These are phyloP conservation scores for Cyprinodon variegatus DNA, from an alignment of 2,113 vertebrate species.

Conservation along the genomic window DNA sequence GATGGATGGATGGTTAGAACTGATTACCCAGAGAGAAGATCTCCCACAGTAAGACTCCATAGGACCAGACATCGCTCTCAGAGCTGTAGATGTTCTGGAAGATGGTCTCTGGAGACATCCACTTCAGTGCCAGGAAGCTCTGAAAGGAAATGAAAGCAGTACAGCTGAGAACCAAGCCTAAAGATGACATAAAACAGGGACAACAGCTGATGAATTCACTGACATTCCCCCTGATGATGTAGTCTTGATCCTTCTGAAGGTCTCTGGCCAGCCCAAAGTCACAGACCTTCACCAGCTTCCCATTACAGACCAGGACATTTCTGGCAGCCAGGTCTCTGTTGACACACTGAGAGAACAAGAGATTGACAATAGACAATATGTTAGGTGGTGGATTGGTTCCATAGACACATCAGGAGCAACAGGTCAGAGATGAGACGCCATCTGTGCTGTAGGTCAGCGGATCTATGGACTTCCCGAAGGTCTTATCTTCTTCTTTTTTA, in stretches of 20 bases:
- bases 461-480: no score
- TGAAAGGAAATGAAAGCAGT: conserved; percentile 5
- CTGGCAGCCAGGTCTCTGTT: conserved; percentile 84
- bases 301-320: conserved; percentile 66
- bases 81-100: conserved; percentile 90
- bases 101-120: conserved; percentile 79
- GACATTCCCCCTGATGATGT: conserved; percentile 88
- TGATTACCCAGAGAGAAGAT: conserved; percentile 89
- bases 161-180: background rate
- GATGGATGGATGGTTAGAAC: background rate
- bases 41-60: conserved; percentile 90
- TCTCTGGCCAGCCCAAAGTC: conserved; percentile 90
- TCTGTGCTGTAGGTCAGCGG: no score
- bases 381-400: no score
- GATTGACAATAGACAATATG: background rate
- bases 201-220: conserved; percentile 55
- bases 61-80: conserved; percentile 91
- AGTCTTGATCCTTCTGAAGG: conserved; percentile 86
- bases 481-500: background rate
- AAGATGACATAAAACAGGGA: background rate
- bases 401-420: background rate
- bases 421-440: background rate
- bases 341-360: conserved; percentile 77
- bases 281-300: conserved; percentile 73
- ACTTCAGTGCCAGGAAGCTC: conserved; percentile 68